Conservation (phyloP, 2,888 invertebrate species). For the Amblyjoppa proteus region DNA sequence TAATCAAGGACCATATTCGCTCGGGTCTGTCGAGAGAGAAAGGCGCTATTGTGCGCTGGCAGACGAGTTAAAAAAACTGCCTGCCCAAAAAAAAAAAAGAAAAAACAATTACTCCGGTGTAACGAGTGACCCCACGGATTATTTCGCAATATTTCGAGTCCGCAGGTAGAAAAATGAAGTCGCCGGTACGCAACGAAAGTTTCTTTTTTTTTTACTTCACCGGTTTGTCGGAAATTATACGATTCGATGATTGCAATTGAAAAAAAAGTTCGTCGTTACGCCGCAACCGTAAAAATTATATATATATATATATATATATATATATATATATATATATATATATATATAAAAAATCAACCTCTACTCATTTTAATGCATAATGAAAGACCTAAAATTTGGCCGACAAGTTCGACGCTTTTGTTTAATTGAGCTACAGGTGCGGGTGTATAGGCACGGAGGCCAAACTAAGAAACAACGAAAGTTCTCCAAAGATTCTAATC, state of each 20-base stretch:
- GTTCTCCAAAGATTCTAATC: conserved; percentile 35
- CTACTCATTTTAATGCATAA: background rate
- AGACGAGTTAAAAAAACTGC: conserved; percentile 37
- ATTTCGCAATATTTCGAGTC: conserved; percentile 17
- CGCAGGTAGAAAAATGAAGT: background rate
- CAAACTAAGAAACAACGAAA: conserved; percentile 28
- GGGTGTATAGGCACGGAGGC: background rate
- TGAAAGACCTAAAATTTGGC: background rate
- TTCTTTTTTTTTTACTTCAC: background rate
- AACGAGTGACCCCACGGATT: background rate
- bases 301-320: too few species aligned
- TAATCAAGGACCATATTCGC: conserved; percentile 46
- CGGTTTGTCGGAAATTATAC: background rate
- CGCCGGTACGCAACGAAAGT: background rate
- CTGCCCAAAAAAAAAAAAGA: background rate
- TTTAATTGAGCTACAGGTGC: conserved; percentile 43
- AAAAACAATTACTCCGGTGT: background rate
- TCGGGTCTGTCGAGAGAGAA: conserved; percentile 32
- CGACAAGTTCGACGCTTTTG: conserved; percentile 37
- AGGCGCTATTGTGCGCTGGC: conserved; percentile 32
- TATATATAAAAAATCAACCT: background rate
- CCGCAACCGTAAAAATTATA: too few species aligned
- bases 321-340: too few species aligned
- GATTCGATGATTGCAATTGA: background rate
- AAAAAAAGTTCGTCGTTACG: background rate